These are phyloP conservation scores for Ophiothrix spiculata DNA, from an alignment of 35 echinoderm and acorn worm genomes.

Conservation along the genomic window DNA sequence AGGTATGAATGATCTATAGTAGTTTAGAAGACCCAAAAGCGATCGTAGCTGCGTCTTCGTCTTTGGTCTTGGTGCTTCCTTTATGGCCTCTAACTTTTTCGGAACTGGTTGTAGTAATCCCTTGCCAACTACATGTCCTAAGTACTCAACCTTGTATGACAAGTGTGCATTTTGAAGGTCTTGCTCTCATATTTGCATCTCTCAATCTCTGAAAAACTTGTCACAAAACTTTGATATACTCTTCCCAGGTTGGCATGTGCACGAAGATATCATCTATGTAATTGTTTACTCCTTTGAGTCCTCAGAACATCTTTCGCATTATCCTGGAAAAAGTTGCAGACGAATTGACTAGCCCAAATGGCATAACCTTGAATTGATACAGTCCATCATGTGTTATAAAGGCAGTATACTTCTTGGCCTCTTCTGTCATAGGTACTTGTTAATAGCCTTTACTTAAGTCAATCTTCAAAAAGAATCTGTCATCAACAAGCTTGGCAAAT, in stretches of 20 bases:
- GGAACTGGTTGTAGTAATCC: slow-evolving; percentile 29
- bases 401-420: slow-evolving; percentile 21
- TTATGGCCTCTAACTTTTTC: slow-evolving; percentile 23
- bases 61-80: slow-evolving; percentile 18
- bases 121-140: slow-evolving; percentile 54
- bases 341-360: slow-evolving; percentile 60
- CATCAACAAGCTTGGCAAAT: slow-evolving; percentile 44
- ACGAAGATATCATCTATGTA: slow-evolving; percentile 55
- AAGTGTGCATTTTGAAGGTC: slow-evolving; percentile 49
- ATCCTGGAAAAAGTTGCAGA: slow-evolving; percentile 48
- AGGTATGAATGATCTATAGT: slow-evolving; percentile 19
- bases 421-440: slow-evolving; percentile 38
- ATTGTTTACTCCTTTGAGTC: slow-evolving; percentile 35
- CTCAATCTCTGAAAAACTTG: slow-evolving; percentile 38
- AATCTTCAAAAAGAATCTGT: slow-evolving; percentile 58
- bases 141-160: slow-evolving; percentile 51
- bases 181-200: slow-evolving; percentile 52
- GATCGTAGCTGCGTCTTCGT: slow-evolving; percentile 42
- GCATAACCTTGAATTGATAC: slow-evolving; percentile 60
- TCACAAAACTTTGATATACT: slow-evolving; percentile 24
- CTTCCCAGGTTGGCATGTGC: slow-evolving; percentile 40
- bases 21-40: slow-evolving; percentile 9
- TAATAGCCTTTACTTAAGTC: slow-evolving; percentile 59
- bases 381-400: slow-evolving; percentile 50
- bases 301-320: slow-evolving; percentile 44